Evolutionary conservation across 2,797 vertebrate genomes (phyloP).

Genomic region (Cyprinella venusta): DNA sequence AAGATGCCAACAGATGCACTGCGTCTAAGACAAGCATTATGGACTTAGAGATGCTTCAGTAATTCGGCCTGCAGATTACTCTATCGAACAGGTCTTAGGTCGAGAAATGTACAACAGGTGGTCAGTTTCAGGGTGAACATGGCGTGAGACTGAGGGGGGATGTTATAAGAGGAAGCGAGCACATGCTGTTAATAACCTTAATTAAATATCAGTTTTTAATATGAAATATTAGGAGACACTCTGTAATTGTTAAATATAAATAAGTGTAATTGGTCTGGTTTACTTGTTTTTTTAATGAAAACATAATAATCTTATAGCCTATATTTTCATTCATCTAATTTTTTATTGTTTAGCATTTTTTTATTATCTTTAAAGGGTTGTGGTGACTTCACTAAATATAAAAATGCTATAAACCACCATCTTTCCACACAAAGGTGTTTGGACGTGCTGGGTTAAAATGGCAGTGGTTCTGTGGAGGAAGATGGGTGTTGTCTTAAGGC

Average conservation of each 20-base stretch:
- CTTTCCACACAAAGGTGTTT: constrained; percentile 7
- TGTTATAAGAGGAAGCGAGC: not conserved
- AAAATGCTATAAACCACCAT: not conserved
- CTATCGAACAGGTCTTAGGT: constrained; percentile 42
- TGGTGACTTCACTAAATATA: not conserved
- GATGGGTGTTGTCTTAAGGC: constrained; percentile 21
- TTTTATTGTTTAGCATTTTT: not conserved
- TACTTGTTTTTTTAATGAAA: not conserved
- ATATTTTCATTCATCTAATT: not conserved
- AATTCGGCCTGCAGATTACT: constrained; percentile 68
- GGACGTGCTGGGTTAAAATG: constrained; percentile 11
- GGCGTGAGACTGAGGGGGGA: not conserved
- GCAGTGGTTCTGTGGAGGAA: constrained; percentile 3
- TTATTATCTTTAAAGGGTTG: not conserved
- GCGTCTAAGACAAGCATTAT: constrained; percentile 81
- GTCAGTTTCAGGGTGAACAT: constrained; percentile 8
- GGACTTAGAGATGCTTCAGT: constrained; percentile 73
- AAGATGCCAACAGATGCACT: constrained; percentile 84
- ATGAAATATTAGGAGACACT: not conserved
- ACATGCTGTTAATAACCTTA: not conserved
- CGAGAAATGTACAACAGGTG: constrained; percentile 51
- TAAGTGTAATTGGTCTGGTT: not conserved
- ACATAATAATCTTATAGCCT: not conserved
- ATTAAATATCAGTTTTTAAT: not conserved
- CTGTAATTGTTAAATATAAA: not conserved